Evolutionary conservation across 2,113 vertebrate genomes (phyloP).

Genomic region (Cololabis saira): DNA sequence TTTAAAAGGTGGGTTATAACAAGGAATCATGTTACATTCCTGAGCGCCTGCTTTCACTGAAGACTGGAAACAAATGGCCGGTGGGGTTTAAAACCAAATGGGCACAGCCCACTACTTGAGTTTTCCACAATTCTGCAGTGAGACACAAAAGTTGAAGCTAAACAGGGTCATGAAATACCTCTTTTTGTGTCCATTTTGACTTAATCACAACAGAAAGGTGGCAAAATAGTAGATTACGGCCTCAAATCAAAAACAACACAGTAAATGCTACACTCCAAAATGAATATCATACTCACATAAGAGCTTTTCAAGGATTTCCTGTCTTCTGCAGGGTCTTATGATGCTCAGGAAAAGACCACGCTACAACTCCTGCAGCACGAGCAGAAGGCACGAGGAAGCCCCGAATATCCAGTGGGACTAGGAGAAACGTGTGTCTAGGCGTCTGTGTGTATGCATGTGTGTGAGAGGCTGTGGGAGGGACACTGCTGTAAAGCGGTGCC

Average conservation of each 20-base stretch:
- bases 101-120: conserved; percentile 29
- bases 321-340: conserved; percentile 26
- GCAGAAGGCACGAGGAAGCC: conserved; percentile 24
- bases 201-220: conserved; percentile 5
- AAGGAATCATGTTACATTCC: conserved; percentile 49
- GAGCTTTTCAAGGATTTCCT: conserved; percentile 37
- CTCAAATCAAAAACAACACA: conserved; percentile 6
- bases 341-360: conserved; percentile 30
- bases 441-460: conserved; percentile 43
- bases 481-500: conserved; percentile 58
- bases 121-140: conserved; percentile 18
- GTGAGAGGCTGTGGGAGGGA: conserved; percentile 65
- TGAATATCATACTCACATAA: conserved; percentile 61
- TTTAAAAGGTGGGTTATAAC: conserved; percentile 28
- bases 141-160: conserved; percentile 20
- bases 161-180: neutral
- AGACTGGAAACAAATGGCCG: conserved; percentile 63
- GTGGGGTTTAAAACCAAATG: conserved; percentile 61
- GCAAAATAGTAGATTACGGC: neutral
- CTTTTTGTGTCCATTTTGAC: neutral
- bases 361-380: conserved; percentile 16
- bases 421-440: conserved; percentile 37
- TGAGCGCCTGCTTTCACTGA: conserved; percentile 44
- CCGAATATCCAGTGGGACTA: conserved; percentile 55
- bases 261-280: conserved; percentile 25